These are phyloP conservation scores for Caenorhabditis auriculariae DNA, from an alignment of 2,888 invertebrate species.

Conservation along the genomic window DNA sequence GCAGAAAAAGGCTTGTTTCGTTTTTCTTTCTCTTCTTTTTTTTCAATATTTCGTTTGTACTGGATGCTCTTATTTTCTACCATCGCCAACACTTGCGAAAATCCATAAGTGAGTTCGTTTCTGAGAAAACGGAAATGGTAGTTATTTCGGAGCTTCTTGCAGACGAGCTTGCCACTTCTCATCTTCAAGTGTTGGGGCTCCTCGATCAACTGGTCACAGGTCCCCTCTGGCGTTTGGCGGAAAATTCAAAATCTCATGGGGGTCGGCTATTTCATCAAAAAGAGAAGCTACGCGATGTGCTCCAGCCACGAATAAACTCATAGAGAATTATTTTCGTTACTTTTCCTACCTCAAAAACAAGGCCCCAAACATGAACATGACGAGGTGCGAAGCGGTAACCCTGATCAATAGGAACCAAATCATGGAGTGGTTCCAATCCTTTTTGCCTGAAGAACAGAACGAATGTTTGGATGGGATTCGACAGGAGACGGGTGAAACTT, in stretches of 20 bases:
- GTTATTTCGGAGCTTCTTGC: neutral
- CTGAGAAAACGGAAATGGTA: conserved; percentile 3
- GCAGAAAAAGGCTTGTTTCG: neutral
- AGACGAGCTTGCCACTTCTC: neutral
- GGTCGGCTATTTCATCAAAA: neutral
- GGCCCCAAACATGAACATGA: conserved; percentile 5
- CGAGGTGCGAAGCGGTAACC: neutral
- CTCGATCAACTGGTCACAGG: conserved; percentile 7
- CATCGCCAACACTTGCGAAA: conserved; percentile 3
- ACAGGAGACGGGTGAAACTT: too few relatives aligned
- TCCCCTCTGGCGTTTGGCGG: conserved; percentile 5
- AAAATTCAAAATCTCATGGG: neutral
- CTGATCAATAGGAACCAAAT: conserved; percentile 3
- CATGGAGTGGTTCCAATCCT: neutral
- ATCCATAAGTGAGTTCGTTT: neutral
- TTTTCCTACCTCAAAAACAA: conserved; percentile 3
- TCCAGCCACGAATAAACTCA: conserved; percentile 1
- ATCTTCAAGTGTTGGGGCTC: conserved; percentile 3
- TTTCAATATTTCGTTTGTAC: conserved; percentile 5
- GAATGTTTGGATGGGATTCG: too few relatives aligned
- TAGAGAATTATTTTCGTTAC: conserved; percentile 1
- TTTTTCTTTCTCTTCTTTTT: neutral
- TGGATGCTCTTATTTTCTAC: conserved; percentile 3
- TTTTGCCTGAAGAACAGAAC: neutral
- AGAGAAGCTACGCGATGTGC: neutral